Evolutionary conservation across 2,888 invertebrate species (phyloP).

Genomic region (Drosophila antonietae): DNA sequence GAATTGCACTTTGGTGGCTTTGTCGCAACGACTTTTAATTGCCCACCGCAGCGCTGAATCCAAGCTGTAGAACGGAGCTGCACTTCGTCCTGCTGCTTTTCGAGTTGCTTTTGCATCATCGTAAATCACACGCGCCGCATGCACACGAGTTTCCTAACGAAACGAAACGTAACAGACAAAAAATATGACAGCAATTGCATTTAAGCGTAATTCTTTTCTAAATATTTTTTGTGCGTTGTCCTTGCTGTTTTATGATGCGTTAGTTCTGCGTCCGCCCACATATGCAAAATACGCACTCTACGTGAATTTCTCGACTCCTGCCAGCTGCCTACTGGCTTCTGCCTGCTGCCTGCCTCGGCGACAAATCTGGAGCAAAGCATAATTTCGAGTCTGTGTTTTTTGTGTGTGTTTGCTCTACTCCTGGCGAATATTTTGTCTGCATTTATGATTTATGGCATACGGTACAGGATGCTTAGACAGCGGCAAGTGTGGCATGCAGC

Average conservation of each 20-base stretch:
- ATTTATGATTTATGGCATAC: conserved; percentile 65
- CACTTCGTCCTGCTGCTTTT: conserved; percentile 56
- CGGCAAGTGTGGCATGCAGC: conserved; percentile 67
- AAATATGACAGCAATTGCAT: conserved; percentile 54
- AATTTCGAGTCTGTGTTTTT: conserved; percentile 46
- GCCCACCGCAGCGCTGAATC: conserved; percentile 44
- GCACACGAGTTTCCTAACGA: conserved; percentile 57
- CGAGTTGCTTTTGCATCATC: conserved; percentile 69
- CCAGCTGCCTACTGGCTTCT: conserved; percentile 20
- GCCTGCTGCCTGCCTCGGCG: conserved; percentile 22
- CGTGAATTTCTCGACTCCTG: conserved; percentile 41
- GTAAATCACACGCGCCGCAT: conserved; percentile 80
- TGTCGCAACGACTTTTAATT: conserved; percentile 58
- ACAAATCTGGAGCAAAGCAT: conserved; percentile 67
- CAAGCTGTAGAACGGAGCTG: conserved; percentile 17
- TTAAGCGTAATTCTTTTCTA: conserved; percentile 55
- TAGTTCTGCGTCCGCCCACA: conserved; percentile 51
- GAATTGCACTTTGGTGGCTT: conserved; percentile 49
- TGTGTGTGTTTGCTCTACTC: conserved; percentile 31
- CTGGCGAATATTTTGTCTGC: conserved; percentile 61
- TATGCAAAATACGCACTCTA: conserved; percentile 68
- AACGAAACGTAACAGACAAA: conserved; percentile 15
- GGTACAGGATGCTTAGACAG: conserved; percentile 63
- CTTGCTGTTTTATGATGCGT: conserved; percentile 70
- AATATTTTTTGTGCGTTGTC: conserved; percentile 66